These are phyloP conservation scores for Eupeodes latifasciatus DNA, from an alignment of 2,888 invertebrate species.

Conservation along the genomic window DNA sequence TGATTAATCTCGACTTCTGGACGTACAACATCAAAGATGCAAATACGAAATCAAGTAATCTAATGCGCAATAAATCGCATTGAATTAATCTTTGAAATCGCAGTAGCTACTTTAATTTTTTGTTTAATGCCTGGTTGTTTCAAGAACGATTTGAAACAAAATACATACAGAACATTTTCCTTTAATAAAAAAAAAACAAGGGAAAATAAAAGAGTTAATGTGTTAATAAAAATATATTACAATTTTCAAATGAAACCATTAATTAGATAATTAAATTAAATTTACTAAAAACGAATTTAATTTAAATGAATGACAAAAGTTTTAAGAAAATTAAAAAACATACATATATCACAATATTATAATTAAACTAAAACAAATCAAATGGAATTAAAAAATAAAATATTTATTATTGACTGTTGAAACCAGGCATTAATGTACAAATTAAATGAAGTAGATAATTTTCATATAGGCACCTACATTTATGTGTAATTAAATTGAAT, in stretches of 20 bases:
- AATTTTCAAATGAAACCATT: too few species aligned
- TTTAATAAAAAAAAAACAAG: too few species aligned
- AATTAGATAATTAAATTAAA: too few species aligned
- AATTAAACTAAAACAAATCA: neutral
- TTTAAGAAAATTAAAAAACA: too few species aligned
- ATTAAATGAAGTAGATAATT: constrained; percentile 12
- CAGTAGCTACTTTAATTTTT: neutral
- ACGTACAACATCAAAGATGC: constrained; percentile 17
- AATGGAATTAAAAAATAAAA: neutral
- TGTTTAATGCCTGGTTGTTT: neutral
- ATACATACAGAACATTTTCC: too few species aligned
- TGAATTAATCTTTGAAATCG: constrained; percentile 33
- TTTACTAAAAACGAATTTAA: neutral
- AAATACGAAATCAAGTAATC: constrained; percentile 30
- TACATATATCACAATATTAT: too few species aligned
- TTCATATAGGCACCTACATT: neutral
- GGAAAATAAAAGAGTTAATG: too few species aligned
- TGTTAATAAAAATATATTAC: too few species aligned
- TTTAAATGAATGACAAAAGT: neutral
- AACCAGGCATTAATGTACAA: neutral
- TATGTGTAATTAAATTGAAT: constrained; percentile 29
- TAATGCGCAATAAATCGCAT: constrained; percentile 37
- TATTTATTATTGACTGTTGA: neutral
- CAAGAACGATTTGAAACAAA: neutral
- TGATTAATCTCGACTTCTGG: constrained; percentile 13